Evolutionary conservation across 2,113 vertebrate genomes (phyloP), one percentile per base, ranked within the genome.

Genomic region (Marcusenius ussheri): DNA sequence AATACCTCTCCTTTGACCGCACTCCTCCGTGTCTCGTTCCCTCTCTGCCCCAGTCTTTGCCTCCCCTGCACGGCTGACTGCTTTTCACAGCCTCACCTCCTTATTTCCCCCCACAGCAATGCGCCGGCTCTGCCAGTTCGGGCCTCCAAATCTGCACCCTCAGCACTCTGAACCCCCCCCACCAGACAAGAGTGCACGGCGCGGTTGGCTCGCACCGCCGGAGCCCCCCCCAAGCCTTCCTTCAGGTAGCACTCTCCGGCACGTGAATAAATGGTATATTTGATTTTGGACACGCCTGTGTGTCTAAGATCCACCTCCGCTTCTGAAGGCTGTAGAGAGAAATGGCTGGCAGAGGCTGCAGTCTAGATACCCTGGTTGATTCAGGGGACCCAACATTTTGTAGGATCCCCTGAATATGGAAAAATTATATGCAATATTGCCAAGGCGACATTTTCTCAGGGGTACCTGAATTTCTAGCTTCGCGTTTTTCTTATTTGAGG

Each of bases 261-360:
- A 90, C 83, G 94, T 96, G 95, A 95, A 95, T 95, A 96, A 96
- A 94, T 94, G 96, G 95, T 95, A 95, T 95, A 96, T 96, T 96
- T 96, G 94, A 94, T 94, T 95, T 95, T 93, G 93, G 88, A 93
- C 93, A 90, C 80, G 92, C 91, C 49, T 89, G 46, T 49, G 62
- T 47, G 58, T 31, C 24, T 31, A 49, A 50, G 45, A 50, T n/a
- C 45, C 47, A 27, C 46, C 21, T 47, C 80, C 2, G 19, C 83
- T 27, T 19, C 47, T 86, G 45, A 27, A 47, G 45, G 24, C 83
- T 13, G 11, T 2, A 27, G 24, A 7, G 45, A 27, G 19, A 19
- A 42, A 42, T 19, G 74, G 31, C 15, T 80, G 31, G 17, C 1
- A 13, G 74, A 80, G 15, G 35, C 10, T 31, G 62, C 10, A 27